A percentile compares a stretch with the other conserved stretches of the same genome.
Conservation (phyloP, 2,888 invertebrate genomes). For the Sarcophaga rosellei region DNA sequence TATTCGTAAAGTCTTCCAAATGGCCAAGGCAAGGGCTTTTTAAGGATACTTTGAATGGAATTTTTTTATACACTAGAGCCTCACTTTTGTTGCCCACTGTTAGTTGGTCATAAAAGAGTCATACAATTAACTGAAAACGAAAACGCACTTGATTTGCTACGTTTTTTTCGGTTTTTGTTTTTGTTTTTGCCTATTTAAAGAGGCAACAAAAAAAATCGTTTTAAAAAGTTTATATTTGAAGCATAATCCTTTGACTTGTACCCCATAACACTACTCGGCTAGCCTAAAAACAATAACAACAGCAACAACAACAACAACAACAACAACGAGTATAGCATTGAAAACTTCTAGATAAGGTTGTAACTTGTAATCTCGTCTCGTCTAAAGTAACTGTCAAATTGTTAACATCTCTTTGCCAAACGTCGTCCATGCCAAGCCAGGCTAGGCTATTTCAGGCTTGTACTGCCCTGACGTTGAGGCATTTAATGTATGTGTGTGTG, state of each 20-base stretch:
- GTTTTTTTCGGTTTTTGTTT: not conserved
- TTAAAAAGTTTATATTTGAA: conserved; percentile 30
- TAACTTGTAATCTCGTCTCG: conserved; percentile 68
- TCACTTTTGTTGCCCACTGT: conserved; percentile 19
- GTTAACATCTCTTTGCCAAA: conserved; percentile 67
- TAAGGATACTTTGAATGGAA: no score
- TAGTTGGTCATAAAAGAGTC: not conserved
- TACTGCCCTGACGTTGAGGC: no score
- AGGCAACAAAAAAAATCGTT: not conserved
- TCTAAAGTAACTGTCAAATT: conserved; percentile 69
- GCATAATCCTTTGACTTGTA: conserved; percentile 59
- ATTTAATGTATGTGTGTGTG: no score
- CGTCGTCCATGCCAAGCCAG: not conserved
- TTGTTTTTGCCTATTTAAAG: not conserved
- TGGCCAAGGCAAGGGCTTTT: no score
- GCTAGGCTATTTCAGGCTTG: not conserved
- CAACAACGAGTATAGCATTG: conserved; percentile 29
- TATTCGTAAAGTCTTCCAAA: no score
- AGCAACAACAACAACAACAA: not conserved
- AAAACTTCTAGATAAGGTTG: conserved; percentile 61
- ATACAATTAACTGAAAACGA: conserved; percentile 45
- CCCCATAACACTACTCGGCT: conserved; percentile 12
- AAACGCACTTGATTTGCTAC: conserved; percentile 50
- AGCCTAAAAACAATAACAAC: conserved; percentile 42
- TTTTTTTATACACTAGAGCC: no score